Percentiles rank a stretch among this genome's conserved stretches.
Conservation (phyloP, 2,888 invertebrate species). For the Mechanitis messenoides region DNA sequence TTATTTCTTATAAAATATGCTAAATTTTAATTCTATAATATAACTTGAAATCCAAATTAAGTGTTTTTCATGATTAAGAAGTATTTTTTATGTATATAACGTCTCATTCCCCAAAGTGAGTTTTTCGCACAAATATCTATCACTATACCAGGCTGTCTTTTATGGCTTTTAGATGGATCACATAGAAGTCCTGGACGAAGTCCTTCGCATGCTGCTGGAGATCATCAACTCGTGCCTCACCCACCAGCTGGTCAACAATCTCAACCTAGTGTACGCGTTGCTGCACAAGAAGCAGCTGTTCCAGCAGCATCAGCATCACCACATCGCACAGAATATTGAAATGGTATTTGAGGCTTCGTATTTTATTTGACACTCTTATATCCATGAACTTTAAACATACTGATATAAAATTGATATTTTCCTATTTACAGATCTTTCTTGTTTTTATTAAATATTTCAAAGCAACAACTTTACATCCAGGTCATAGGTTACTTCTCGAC, state of each 20-base stretch:
- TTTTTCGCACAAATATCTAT: no score
- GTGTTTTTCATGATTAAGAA: no score
- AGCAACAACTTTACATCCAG: slow-evolving; percentile 40
- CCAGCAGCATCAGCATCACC: slow-evolving; percentile 89
- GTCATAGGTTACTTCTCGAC: slow-evolving; percentile 80
- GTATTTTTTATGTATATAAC: no score
- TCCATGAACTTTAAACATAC: no score
- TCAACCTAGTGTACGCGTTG: slow-evolving; percentile 95
- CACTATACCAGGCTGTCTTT: neutral
- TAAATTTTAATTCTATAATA: no score
- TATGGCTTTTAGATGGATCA: slow-evolving; percentile 84
- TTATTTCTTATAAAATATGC: no score
- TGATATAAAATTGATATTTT: no score
- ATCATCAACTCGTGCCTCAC: slow-evolving; percentile 97
- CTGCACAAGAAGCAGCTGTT: slow-evolving; percentile 95
- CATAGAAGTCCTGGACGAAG: slow-evolving; percentile 94
- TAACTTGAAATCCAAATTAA: no score
- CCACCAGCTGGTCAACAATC: slow-evolving; percentile 88
- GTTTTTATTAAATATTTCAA: no score
- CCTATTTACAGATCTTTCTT: no score
- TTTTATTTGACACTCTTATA: neutral
- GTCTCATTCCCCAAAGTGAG: no score
- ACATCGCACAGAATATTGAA: slow-evolving; percentile 95
- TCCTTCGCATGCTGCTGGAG: slow-evolving; percentile 96
- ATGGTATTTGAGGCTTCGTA: slow-evolving; percentile 74